A percentile compares a stretch with the other conserved stretches of the same genome.
Conservation (phyloP, 2,888 invertebrate species). For the Diarsia mendica region DNA sequence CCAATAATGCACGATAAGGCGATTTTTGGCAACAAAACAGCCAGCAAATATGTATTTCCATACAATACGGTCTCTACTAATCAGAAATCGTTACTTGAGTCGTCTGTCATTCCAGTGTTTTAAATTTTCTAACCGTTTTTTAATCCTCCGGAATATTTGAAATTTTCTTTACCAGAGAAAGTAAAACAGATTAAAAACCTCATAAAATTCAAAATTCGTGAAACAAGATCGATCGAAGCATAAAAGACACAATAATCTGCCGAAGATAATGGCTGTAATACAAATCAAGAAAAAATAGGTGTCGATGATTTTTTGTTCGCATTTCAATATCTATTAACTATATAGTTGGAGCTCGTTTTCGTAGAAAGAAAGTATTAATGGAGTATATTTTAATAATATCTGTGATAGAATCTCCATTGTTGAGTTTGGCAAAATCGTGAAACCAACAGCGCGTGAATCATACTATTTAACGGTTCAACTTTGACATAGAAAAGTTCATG, state of each 20-base stretch:
- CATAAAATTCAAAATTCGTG: conserved; percentile 26
- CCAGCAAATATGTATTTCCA: not conserved
- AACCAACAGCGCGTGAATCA: conserved; percentile 74
- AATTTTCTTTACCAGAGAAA: conserved; percentile 21
- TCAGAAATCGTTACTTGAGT: not conserved
- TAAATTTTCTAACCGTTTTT: not conserved
- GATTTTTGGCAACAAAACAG: too few species aligned
- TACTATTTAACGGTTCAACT: conserved; percentile 86
- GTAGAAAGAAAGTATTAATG: conserved; percentile 72
- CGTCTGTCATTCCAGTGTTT: too few species aligned
- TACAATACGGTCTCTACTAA: not conserved
- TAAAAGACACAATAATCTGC: conserved; percentile 47
- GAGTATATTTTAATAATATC: conserved; percentile 67
- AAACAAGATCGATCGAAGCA: conserved; percentile 31
- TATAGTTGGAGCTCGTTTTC: conserved; percentile 51
- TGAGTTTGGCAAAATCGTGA: conserved; percentile 79
- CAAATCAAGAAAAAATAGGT: conserved; percentile 46
- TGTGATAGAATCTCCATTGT: conserved; percentile 77
- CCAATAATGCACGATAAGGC: too few species aligned
- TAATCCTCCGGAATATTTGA: not conserved
- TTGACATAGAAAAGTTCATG: conserved; percentile 82
- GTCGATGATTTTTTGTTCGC: conserved; percentile 48
- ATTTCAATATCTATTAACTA: conserved; percentile 55
- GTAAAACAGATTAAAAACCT: conserved; percentile 39
- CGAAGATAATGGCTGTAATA: conserved; percentile 52